These are phyloP conservation scores for Stegana nigrithorax DNA, from an alignment of 2,888 invertebrate genomes.

Conservation along the genomic window DNA sequence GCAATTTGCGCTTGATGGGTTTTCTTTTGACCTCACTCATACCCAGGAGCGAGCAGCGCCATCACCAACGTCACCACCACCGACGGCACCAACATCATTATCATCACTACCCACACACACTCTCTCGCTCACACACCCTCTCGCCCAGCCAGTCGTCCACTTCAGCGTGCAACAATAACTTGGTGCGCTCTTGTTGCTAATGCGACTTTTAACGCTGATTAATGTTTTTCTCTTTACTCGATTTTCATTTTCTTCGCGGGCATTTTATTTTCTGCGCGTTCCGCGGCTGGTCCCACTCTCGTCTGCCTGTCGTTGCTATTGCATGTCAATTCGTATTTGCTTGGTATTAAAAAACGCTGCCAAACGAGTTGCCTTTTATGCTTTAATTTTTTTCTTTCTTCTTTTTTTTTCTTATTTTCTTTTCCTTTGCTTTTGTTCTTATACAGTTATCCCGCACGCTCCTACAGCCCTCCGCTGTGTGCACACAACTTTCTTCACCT, in stretches of 20 bases:
- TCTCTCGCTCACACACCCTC: too few species aligned
- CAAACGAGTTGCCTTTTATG: background rate
- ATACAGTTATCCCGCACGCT: background rate
- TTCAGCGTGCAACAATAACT: too few species aligned
- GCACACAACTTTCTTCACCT: too few species aligned
- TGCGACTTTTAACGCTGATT: conserved; percentile 62
- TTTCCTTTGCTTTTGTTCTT: background rate
- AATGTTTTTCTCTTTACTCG: conserved; percentile 41
- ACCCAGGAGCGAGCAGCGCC: conserved; percentile 38
- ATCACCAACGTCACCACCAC: too few species aligned
- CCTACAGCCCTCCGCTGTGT: too few species aligned
- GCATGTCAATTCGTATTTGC: conserved; percentile 39
- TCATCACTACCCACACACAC: too few species aligned
- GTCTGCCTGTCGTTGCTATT: conserved; percentile 36
- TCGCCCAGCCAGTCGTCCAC: too few species aligned
- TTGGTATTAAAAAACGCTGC: conserved; percentile 19
- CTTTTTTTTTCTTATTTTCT: conserved; percentile 4
- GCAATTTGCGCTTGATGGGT: conserved; percentile 13
- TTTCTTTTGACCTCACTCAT: conserved; percentile 32
- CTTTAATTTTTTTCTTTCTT: background rate
- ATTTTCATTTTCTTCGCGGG: conserved; percentile 24
- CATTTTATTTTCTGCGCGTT: conserved; percentile 28
- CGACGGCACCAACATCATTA: too few species aligned
- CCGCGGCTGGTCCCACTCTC: too few species aligned
- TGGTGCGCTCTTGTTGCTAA: conserved; percentile 42